Base-by-base conservation (phyloP, 37 sponge, comb jelly and placozoan genomes). In the Aplysina aerophoba region DNA sequence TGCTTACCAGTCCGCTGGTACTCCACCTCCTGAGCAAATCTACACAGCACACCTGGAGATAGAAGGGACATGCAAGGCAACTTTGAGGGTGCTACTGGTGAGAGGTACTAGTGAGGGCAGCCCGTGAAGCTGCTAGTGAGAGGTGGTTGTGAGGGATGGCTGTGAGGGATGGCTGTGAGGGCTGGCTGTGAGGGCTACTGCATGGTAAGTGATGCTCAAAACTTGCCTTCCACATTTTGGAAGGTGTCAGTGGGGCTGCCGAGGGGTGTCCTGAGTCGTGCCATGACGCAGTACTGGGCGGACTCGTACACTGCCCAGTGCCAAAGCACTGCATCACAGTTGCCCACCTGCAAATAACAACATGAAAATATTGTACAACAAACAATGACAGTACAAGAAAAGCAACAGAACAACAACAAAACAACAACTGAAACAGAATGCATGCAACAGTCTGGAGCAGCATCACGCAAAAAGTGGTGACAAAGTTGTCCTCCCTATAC, bases 281-380 rank as follows among this genome's bases (percentile, higher is more conserved):
- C 87, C 86, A 95, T 86, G 33, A 97, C 88, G 82, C 92, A 91
- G 81, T 92, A 97, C 85, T 92, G 97, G 0, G 97, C 96, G 13
- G 89, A 81, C 85, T 97, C 96, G 68, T 95, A 97, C 17, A 91
- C 90, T 50, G 91, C 90, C 97, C 97, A 97, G 82, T 95, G 93
- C 97, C 97, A 97, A 60, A 94, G 91, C 55, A 93, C 83, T 66
- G 90, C 91, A 88, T 95, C 95, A 89, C 97, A 97, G 75, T 90
- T 90, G 50, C 91, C 87, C 36, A 91, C 88, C 86, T 93, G 81
- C 16, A 59, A 4, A 39, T 16, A 39, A 37, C 36, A 58, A 1
- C 50, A 44, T 40, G 0, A 83, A 71, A 71, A 20, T 3, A 33
- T 12, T 1, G 5, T 4, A 36, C 17, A 40, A 40, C 17, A 55